Base-by-base conservation (phyloP, 2,888 invertebrate genomes). In the Drosophila multiciliata region DNA sequence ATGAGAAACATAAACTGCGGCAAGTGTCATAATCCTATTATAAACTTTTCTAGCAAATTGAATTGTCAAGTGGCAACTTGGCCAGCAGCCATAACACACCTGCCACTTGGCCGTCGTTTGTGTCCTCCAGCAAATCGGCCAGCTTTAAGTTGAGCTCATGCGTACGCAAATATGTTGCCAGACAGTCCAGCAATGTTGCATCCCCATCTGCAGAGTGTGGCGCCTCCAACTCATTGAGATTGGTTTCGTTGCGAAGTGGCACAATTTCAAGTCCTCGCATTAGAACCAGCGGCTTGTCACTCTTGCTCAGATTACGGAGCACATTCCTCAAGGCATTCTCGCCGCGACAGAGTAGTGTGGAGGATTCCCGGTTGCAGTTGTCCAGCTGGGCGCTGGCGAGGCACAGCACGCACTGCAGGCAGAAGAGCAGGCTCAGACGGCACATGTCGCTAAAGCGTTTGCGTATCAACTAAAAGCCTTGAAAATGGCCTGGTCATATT, bases 141-240 rank as follows among this genome's bases (percentile, higher is more conserved):
- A 97, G 92, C 85, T 95, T 96, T 68, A 97, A 95, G 87, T 96
- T 95, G 20, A 97, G 91, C 90, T 97, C 97, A 78, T 96, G 96
- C 3, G 94, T 95, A 87, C 95, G 94, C 3, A 97, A 92, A 82
- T 96, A 96, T 83, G 94, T 95, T 20, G 96, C 94, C 84, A 96
- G 93, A 23, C 82, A 87, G 9, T 94, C 95, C 63, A 96, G 77
- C n/a, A 92, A 73, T 17, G 76, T 79, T 52, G 72, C 42, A 15
- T 80, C 78, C 29, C 23, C n/a, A 11, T 63, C 76, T 1, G 20
- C 36, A 8, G 58, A 49, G 32, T 38, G 52, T 8, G 50, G 54
- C 6, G 53, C 23, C 4, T 80, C 78, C 8, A 58, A 12, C 7
- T 59, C 78, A 5, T 59, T 66, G 8, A 0, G 9, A 5, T 38